Base-by-base conservation (phyloP, 92 coral and sea anemone species). In the Parazoanthus atlanticus region DNA sequence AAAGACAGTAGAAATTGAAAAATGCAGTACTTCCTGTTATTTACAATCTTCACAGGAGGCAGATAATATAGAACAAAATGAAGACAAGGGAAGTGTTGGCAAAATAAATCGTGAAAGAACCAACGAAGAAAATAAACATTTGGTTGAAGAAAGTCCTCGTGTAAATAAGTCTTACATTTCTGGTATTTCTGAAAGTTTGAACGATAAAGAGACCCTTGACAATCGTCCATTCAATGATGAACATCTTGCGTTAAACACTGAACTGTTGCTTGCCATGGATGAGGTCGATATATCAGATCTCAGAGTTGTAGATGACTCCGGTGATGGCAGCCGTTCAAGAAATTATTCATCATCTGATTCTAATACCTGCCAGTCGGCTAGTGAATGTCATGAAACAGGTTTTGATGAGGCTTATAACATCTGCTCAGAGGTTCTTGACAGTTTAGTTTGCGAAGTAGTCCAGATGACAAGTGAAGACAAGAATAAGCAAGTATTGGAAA, bases 241-340 rank as follows among this genome's bases (percentile, higher is more conserved):
- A 3, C 17, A 41, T 12, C n/a, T 17, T 29, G 40, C 54, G 4
- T 21, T 70, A 54, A 46, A 43, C 65, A 40, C 31, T 34, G 87
- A 84, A 43, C 52, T 9, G 23, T 84, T 86, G 19, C 88, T 92
- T n/a, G 85, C 82, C 11, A 92, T 92, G 94, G 94, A 92, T 38
- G 92, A 79, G 38, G 89, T 92, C 6, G 92, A 92, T 47, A 54
- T 82, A 26, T 71, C 65, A 17, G 92, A 89, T n/a, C 92, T 92
- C 30, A 85, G n/a, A 47, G 89, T 90, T 11, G 64, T 78, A 3
- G 41, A 71, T 46, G 47, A 70, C 64, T 70, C 65, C 40, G 58
- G 58, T 16, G 58, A 13, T 12, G 9, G 8, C 43, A 46, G n/a
- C 30, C 26, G 23, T 30, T 6, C 58, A 10, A 84, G 87, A 29